Evolutionary conservation across 2,113 vertebrate genomes (phyloP).

Genomic region (Isurus oxyrinchus): DNA sequence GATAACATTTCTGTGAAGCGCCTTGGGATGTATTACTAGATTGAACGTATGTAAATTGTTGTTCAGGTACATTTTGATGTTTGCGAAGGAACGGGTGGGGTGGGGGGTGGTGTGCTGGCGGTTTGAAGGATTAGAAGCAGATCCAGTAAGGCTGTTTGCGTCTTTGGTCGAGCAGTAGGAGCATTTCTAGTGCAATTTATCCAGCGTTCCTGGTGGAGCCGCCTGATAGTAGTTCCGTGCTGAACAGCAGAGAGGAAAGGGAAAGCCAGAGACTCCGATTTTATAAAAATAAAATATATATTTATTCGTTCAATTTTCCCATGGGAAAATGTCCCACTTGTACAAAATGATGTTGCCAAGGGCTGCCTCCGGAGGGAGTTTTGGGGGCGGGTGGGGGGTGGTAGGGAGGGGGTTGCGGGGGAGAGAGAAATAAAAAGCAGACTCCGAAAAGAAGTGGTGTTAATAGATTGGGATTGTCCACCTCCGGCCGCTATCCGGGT

Average conservation of each 20-base stretch:
- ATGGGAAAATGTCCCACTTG: not conserved
- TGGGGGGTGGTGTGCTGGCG: too few relatives aligned
- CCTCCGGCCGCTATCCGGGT: not conserved
- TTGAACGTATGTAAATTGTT: not conserved
- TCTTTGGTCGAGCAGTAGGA: not conserved
- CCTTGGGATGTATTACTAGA: not conserved
- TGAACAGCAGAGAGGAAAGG: not conserved
- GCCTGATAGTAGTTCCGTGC: not conserved
- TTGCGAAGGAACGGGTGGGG: not conserved
- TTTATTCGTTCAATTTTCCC: not conserved
- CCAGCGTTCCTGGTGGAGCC: not conserved
- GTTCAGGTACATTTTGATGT: not conserved
- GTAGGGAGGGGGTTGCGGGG: too few relatives aligned
- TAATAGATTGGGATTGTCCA: not conserved
- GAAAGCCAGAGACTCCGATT: not conserved
- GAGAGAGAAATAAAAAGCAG: not conserved
- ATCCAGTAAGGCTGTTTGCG: not conserved
- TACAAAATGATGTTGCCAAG: not conserved
- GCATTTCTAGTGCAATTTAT: not conserved
- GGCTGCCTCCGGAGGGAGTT: not conserved
- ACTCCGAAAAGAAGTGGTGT: not conserved
- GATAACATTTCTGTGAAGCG: not conserved
- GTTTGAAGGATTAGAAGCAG: not conserved
- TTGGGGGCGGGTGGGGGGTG: too few relatives aligned
- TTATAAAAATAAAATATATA: not conserved